Evolutionary conservation across 2,888 invertebrate genomes (phyloP), one percentile per base, ranked within the genome.

Genomic region (Ormia ochracea): DNA sequence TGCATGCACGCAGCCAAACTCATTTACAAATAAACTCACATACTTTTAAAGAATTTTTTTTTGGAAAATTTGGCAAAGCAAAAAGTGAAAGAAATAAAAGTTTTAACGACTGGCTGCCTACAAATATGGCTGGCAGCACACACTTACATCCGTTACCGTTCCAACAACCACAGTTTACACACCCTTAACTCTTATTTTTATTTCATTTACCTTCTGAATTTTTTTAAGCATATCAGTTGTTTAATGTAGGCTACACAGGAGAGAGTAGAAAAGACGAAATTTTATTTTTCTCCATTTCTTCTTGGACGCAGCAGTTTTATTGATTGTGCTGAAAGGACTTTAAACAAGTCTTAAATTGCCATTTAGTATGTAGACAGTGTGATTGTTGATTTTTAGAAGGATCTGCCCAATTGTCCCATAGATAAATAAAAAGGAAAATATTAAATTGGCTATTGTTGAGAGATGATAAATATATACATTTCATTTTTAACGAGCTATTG

Each of bases 301-400:
- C 12, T 23, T 31, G 9, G 14, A 23, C n/a, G 1, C 52, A 41
- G 58, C 50, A 56, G 26, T 76, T 80, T 72, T 68, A 80, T 80
- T 76, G 76, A 73, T 73, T 80, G 72, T 28, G 72, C 72, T 68
- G 52, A 63, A 72, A 41, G 72, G 72, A 76, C 63, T 76, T 80
- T 76, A 76, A 76, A 76, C 72, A 76, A 76, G 80, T 68, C 80
- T 68, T 80, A 80, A 76, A 80, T 76, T 76, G 80, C 76, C 72
- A 80, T 76, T 80, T 80, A 76, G 63, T 72, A 63, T 68, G 63
- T 36, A 52, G 72, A 72, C 76, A 80, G 56, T 73, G 72, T 68
- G 72, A 80, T 80, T 76, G 80, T 61, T 80, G 76, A 76, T 61
- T 63, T 75, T 68, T 31, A 21, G 3, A 74, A 59, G 48, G 56